Evolutionary conservation across 2,797 vertebrate species (phyloP), one percentile per base, ranked within the genome.

Genomic region (Adelosebastes latens): DNA sequence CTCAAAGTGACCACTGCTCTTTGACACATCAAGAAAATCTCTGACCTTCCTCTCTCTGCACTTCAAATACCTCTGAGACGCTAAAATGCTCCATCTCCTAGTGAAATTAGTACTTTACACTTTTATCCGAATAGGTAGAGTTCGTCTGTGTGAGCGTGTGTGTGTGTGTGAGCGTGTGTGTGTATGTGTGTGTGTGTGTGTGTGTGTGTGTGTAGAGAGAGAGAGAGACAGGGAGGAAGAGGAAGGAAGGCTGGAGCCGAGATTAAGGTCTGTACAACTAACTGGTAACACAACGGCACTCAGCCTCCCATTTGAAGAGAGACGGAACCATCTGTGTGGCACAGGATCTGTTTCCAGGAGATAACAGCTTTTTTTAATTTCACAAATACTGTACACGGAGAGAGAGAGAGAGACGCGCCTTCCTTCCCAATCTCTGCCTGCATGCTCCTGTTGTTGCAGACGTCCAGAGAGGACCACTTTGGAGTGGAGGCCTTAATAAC

Each of bases 261-360:
- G 95, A 95, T 95, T 95, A 96, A 89, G 91, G 94, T 94, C 93
- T 94, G 91, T 84, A 86, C 90, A 83, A 91, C 91, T 89, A 87
- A 93, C 94, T 90, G 90, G 91, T 95, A 93, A 93, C 86, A 91
- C 92, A 90, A 93, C 89, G 85, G 85, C 91, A 92, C 89, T 92
- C 93, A 89, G 94, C 85, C 70, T 93, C 92, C 93, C 91, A 94
- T 95, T 94, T 94, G 93, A 93, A 95, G 94, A 92, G 87, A 92
- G 94, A 94, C 91, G 93, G 94, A 95, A 94, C 92, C 93, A 95
- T 94, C 93, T 93, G 90, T 92, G 91, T 93, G 92, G 91, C 92
- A 88, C 88, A 82, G 91, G 93, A 94, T 96, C 95, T 96, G 96
- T 95, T 96, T 96, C 94, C 88, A 91, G 84, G 90, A 96, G 96